These are phyloP conservation scores for Tetragonula carbonaria DNA, from an alignment of 2,888 invertebrate genomes.

Conservation along the genomic window DNA sequence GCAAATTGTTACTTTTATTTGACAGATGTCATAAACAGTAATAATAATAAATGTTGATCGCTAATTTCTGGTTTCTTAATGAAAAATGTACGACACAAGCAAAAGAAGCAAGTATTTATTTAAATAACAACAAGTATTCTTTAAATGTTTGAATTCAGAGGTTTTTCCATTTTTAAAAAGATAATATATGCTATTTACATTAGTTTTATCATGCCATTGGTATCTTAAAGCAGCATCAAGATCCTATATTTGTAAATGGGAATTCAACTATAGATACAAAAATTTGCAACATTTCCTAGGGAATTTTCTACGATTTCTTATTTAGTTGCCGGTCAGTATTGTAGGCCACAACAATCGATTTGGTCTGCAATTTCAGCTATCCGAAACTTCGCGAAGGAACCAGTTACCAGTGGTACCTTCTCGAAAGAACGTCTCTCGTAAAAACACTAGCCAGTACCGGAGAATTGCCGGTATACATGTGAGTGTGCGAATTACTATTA, in stretches of 20 bases:
- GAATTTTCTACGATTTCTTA: constrained; percentile 43
- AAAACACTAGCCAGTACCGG: constrained; percentile 65
- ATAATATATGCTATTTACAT: not conserved
- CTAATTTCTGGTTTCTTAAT: not conserved
- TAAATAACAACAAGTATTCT: not conserved
- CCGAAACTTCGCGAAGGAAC: constrained; percentile 64
- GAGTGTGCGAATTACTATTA: constrained; percentile 36
- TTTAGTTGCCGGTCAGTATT: constrained; percentile 36
- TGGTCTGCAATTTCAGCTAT: constrained; percentile 33
- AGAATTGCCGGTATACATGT: constrained; percentile 53
- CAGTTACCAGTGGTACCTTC: constrained; percentile 68
- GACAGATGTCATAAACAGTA: too few relatives aligned
- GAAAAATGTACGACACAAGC: not conserved
- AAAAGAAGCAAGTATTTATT: not conserved
- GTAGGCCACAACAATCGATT: constrained; percentile 48
- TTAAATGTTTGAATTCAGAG: not conserved
- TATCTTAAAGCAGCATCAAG: not conserved
- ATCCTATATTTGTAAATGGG: not conserved
- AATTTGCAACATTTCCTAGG: constrained; percentile 38
- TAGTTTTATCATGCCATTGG: not conserved
- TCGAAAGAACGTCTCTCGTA: constrained; percentile 58
- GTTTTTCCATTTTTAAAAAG: not conserved
- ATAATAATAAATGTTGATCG: not conserved
- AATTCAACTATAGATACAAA: constrained; percentile 12
- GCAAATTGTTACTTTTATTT: not conserved